Conservation (phyloP, 2,113 vertebrate species). For the Galemys pyrenaicus region DNA sequence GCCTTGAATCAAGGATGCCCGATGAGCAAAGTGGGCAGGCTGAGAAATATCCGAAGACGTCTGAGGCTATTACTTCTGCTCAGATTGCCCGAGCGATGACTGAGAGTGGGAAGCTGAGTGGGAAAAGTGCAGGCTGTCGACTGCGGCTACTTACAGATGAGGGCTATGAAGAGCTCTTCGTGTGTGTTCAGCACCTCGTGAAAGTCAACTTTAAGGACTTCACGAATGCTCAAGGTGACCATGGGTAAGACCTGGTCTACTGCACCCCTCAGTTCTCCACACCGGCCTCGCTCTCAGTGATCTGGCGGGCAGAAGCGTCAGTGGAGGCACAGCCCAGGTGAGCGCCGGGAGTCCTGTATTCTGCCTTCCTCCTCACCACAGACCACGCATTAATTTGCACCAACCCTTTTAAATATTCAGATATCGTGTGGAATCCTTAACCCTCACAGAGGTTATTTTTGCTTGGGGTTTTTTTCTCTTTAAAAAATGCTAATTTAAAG, state of each 20-base stretch:
- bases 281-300: constrained; percentile 13
- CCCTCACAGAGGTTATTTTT: constrained; percentile 3
- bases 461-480: not conserved
- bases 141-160: not conserved
- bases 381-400: not conserved
- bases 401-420: constrained; percentile 18
- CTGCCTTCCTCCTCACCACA: not conserved
- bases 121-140: not conserved
- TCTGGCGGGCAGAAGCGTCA: not conserved
- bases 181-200: not conserved
- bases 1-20: constrained; percentile 13
- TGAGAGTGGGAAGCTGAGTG: not conserved
- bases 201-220: constrained; percentile 11
- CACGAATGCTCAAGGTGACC: not conserved
- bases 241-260: not conserved
- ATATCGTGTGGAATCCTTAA: not conserved
- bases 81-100: not conserved
- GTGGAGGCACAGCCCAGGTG: not conserved
- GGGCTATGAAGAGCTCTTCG: not conserved
- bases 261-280: not conserved
- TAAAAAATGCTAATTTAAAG: not conserved
- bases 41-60: not conserved
- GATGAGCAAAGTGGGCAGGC: not conserved
- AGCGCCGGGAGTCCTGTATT: not conserved
- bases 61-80: constrained; percentile 9